Evolutionary conservation across 2,113 vertebrate genomes (phyloP).

Genomic region (Abramis brama): DNA sequence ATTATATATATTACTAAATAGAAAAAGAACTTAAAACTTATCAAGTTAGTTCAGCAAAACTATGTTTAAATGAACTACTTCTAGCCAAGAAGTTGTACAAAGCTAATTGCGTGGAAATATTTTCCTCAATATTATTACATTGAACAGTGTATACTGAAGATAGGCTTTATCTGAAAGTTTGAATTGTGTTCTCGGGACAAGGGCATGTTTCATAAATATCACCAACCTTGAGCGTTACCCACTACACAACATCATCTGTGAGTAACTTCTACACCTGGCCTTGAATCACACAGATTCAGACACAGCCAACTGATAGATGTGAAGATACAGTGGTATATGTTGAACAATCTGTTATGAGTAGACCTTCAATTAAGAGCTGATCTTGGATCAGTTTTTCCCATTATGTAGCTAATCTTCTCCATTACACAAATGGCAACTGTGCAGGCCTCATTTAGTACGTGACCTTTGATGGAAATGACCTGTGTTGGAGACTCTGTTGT

Average conservation of each 20-base stretch:
- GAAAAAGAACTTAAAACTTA: no score
- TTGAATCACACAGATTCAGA: slow-evolving; percentile 21
- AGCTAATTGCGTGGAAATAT: background rate
- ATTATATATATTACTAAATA: background rate
- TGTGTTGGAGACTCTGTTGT: background rate
- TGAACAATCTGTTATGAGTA: background rate
- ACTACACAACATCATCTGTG: background rate
- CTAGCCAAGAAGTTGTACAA: background rate
- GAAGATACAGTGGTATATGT: background rate
- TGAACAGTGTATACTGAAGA: background rate
- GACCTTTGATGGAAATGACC: slow-evolving; percentile 12
- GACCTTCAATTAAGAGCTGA: background rate
- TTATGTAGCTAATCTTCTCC: slow-evolving; percentile 8
- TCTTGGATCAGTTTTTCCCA: background rate
- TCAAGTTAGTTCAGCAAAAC: background rate
- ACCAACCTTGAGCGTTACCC: background rate
- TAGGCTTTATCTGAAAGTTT: background rate
- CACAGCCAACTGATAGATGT: background rate
- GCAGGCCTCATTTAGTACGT: background rate
- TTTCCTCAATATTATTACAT: background rate
- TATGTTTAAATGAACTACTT: background rate
- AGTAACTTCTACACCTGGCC: slow-evolving; percentile 10
- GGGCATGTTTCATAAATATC: background rate
- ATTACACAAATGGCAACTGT: slow-evolving; percentile 8
- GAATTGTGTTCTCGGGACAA: background rate